These are phyloP conservation scores for Tillus elongatus DNA, from an alignment of 2,888 invertebrate species.

Conservation along the genomic window DNA sequence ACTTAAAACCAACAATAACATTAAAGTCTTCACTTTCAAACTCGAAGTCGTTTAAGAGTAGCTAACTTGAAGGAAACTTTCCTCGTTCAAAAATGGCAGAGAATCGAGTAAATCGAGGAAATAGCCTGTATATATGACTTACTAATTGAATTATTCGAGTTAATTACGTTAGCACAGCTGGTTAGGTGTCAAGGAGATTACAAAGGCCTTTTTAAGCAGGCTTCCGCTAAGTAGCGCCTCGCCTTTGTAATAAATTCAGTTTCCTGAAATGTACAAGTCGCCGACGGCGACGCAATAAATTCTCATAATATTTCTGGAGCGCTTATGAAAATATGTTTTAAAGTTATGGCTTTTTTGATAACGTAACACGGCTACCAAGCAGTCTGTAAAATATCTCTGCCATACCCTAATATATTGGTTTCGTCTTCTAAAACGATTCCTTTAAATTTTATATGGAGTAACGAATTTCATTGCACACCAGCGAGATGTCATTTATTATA, in stretches of 20 bases:
- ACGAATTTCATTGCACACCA: no score
- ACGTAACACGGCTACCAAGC: constrained; percentile 10
- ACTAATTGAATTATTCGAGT: not conserved
- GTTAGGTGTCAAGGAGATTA: not conserved
- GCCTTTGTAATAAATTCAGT: constrained; percentile 24
- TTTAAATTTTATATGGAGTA: no score
- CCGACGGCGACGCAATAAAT: constrained; percentile 26
- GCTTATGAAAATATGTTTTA: constrained; percentile 29
- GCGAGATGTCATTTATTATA: no score
- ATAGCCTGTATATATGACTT: no score
- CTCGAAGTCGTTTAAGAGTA: no score
- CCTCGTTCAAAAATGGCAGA: no score
- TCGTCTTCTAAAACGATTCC: not conserved
- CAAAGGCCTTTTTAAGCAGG: constrained; percentile 2
- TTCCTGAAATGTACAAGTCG: constrained; percentile 26
- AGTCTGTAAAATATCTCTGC: constrained; percentile 15
- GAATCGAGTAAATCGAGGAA: no score
- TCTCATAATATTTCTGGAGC: constrained; percentile 25
- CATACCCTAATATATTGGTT: constrained; percentile 4
- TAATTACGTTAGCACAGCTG: constrained; percentile 2
- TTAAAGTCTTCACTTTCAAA: no score
- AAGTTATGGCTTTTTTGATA: constrained; percentile 27
- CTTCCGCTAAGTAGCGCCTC: constrained; percentile 12
- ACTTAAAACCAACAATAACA: no score
- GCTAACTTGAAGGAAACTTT: no score